Evolutionary conservation across 2,797 vertebrate genomes (phyloP), one percentile per base, ranked within the genome.

Genomic region (Spea hammondii): DNA sequence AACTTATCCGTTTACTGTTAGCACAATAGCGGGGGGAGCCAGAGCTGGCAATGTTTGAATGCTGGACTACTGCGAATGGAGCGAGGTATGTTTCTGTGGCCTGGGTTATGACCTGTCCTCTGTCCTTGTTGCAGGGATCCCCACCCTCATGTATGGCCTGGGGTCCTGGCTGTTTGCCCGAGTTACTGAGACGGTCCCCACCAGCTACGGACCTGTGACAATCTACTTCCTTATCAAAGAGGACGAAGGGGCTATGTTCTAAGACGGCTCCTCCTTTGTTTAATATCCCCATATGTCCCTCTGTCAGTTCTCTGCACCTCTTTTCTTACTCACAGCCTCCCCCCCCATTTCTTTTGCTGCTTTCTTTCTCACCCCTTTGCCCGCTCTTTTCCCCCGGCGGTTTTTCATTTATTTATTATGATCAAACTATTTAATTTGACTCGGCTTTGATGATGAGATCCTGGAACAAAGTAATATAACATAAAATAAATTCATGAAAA

Each of bases 201-300:
- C 98, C 0, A 94, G 92, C 84, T 89, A 84, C 4, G 96, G 97
- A 86, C 95, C 95, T 2, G 91, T 98, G 81, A 97, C 93, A 0
- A 86, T 99, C 84, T 98, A 98, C 93, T 99, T 99, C 78, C 94
- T 97, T 46, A 98, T 97, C 88, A 97, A 98, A 89, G 98, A 99
- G 92, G 93, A 95, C 3, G 93, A 98, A 86, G 95, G 95, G 9
- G 96, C 97, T 50, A 85, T 91, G 88, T 92, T 92, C 80, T 94
- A 86, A 93, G 11, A 77, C n/a, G 89, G 6, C 2, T 32, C 2
- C 32, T 32, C 32, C 32, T 8, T 10, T 51, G 13, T 9, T 49
- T 10, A 17, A 9, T n/a, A 3, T 8, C 6, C 6, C 12, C 45
- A 44, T 47, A 8, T 46, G 8, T 45, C 44, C 12, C 45, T 47